These are phyloP conservation scores for Pantherophis guttatus DNA, from an alignment of 2,113 vertebrate genomes.

Conservation along the genomic window DNA sequence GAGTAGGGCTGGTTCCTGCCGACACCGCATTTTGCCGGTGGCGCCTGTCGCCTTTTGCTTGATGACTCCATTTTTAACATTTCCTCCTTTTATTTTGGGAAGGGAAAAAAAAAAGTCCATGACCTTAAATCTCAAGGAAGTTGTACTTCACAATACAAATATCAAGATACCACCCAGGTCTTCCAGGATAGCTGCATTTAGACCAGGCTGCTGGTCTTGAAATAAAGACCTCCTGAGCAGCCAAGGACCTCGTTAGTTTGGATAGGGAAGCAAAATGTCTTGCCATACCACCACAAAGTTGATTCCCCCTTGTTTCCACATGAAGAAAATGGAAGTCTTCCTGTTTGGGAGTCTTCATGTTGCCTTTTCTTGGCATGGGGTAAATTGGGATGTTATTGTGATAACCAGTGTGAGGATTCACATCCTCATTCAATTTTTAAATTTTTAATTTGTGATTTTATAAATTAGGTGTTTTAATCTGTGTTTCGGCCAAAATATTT, in stretches of 20 bases:
- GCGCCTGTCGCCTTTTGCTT: constrained; percentile 63
- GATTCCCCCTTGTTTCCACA: too few species aligned
- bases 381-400: neutral
- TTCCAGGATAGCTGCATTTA: neutral
- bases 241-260: neutral
- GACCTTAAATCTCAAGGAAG: neutral
- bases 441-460: too few species aligned
- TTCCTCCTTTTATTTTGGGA: constrained; percentile 45
- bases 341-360: neutral
- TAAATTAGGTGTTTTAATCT: too few species aligned
- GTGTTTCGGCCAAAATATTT: too few species aligned
- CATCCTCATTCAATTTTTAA: neutral
- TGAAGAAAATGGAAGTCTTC: neutral
- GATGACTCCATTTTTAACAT: constrained; percentile 63
- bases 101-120: neutral
- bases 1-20: constrained; percentile 66
- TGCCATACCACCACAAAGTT: too few species aligned
- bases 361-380: neutral
- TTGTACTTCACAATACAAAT: neutral
- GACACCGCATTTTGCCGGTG: constrained; percentile 70
- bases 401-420: neutral
- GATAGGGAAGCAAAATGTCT: neutral
- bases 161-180: neutral
- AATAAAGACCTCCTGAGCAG: neutral
- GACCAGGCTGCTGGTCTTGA: neutral